Base-by-base conservation (phyloP, 2,113 vertebrate genomes). In the Serranochromis macrocephalus region DNA sequence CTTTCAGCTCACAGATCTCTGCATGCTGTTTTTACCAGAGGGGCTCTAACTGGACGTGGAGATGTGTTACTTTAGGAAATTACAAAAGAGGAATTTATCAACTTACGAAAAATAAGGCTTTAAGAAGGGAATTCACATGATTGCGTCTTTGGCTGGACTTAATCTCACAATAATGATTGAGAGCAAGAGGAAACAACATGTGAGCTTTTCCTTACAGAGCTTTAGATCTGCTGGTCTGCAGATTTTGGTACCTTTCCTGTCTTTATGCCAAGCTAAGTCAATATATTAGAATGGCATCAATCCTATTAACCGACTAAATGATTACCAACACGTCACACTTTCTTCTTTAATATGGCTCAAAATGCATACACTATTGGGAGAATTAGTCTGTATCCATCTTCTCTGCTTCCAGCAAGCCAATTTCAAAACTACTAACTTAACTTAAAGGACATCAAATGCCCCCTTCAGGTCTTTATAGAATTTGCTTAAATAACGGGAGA, bases 351-450 rank as follows among this genome's bases (percentile, higher is more conserved):
- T 47, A 16, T n/a, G 17, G 80, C 24, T 63, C 40, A 47, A 49
- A 29, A 61, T 80, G 7, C 0, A 3, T 0, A 24, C 2, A 17
- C 79, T 80, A 24, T 2, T 55, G 4, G 33, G 26, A 0, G 0
- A 54, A 24, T 80, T 80, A 13, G 3, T 57, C 54, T 40, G 71
- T n/a, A 49, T 47, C 24, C 4, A 6, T 57, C 53, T 57, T 57
- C 21, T 81, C 36, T 19, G 36, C 5, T 81, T 81, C 55, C 21
- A 57, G 13, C 9, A 42, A 38, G 13, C 51, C 3, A 24, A 40
- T 40, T 71, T 83, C 47, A 24, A 54, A 38, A 66, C n/a, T 36
- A 3, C 33, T 6, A 38, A 80, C n/a, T 47, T 14, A 58, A 61
- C 54, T 14, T 45, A 19, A 61, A 31, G 2, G 19, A 21, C 53